Conservation (phyloP, 64 coral and sea anemone species). For the Acropora tenuis region DNA sequence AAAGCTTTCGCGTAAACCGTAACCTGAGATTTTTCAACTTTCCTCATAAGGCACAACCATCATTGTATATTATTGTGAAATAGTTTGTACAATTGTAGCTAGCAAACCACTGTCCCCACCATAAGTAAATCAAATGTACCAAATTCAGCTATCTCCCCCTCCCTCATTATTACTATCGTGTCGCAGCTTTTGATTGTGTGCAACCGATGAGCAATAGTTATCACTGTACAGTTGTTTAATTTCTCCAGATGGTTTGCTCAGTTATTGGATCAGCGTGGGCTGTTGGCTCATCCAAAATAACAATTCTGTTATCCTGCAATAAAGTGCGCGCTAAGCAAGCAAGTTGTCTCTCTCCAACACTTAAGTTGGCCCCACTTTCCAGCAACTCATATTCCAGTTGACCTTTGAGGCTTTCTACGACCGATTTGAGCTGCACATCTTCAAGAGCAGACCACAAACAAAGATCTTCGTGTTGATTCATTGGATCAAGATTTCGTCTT, state of each 20-base stretch:
- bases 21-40: too few relatives aligned
- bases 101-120: not conserved
- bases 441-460: conserved; percentile 53
- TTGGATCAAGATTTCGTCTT: conserved; percentile 51
- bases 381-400: conserved; percentile 18
- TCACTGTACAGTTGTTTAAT: conserved; percentile 45
- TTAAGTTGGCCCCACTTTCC: conserved; percentile 51
- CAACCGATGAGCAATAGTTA: conserved; percentile 62
- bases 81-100: not conserved
- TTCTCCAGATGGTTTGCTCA: conserved; percentile 36
- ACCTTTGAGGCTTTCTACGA: conserved; percentile 11
- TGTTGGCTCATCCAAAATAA: conserved; percentile 65
- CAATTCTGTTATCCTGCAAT: conserved; percentile 46
- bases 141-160: conserved; percentile 7
- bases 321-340: conserved; percentile 51
- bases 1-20: too few relatives aligned
- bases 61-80: too few relatives aligned
- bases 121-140: not conserved
- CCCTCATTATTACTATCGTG: conserved; percentile 29
- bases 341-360: conserved; percentile 57
- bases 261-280: conserved; percentile 39
- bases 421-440: conserved; percentile 10
- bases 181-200: conserved; percentile 35
- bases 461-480: conserved; percentile 10
- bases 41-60: too few relatives aligned